A percentile compares a stretch with the other conserved stretches of the same genome.
phyloP scores from a whole-genome alignment of 2,888 invertebrate species.

The Falcaria lacertinaria region DNA sequence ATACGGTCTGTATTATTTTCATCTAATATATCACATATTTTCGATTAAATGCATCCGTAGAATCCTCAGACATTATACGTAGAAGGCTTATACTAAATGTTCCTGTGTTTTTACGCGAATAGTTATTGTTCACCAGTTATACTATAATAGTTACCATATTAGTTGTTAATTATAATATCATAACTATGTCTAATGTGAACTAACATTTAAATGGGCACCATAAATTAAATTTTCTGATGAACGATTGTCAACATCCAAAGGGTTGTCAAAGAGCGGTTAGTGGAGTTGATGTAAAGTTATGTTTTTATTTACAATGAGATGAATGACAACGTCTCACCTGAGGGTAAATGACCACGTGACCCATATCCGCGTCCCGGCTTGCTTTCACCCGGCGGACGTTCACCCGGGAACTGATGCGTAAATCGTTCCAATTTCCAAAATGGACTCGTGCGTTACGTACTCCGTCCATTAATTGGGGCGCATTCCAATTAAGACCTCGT shows the following conservation, averaged over 20 bases:
- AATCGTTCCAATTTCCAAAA: conserved; percentile 66
- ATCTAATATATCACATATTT: conserved; percentile 24
- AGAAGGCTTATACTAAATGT: conserved; percentile 17
- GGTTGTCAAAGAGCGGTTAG: conserved; percentile 10
- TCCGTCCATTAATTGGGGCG: conserved; percentile 70
- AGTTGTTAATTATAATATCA: too few species aligned
- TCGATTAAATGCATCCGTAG: too few species aligned
- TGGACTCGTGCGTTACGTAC: conserved; percentile 48
- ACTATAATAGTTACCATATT: too few species aligned
- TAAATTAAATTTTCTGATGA: too few species aligned
- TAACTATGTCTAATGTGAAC: too few species aligned
- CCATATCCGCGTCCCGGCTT: conserved; percentile 70
- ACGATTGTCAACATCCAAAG: too few species aligned
- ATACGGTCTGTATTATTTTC: conserved; percentile 35
- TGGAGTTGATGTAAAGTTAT: conserved; percentile 12
- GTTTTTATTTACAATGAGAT: conserved; percentile 31
- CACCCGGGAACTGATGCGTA: conserved; percentile 69
- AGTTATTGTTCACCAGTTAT: too few species aligned
- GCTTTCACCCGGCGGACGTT: conserved; percentile 73
- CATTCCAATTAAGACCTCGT: conserved; percentile 76
- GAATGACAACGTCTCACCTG: conserved; percentile 46
- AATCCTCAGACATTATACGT: conserved; percentile 18
- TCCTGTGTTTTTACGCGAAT: too few species aligned
- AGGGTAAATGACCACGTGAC: conserved; percentile 77
- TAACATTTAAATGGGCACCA: too few species aligned